These are phyloP conservation scores for Fukomys damarensis DNA, from an alignment of 2,113 vertebrate species.

Conservation along the genomic window DNA sequence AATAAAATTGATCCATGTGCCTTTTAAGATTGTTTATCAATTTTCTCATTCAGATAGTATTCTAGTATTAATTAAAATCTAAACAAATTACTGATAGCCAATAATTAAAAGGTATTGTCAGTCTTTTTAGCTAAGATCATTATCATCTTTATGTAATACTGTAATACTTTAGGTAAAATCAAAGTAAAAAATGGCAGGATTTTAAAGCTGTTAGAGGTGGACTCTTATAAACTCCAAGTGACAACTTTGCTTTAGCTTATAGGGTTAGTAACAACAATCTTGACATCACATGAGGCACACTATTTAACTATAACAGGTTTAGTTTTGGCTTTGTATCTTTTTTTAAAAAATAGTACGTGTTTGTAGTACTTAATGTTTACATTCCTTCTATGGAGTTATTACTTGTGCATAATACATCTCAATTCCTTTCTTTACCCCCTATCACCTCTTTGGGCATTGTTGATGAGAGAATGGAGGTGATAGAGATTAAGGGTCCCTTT, in stretches of 20 bases:
- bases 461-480: neutral
- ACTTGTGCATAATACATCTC: neutral
- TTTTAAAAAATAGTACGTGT: neutral
- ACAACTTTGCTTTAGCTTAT: neutral
- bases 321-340: neutral
- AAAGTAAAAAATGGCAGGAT: neutral
- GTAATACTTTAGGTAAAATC: constrained; percentile 11
- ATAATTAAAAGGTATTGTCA: neutral
- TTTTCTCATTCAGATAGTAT: neutral
- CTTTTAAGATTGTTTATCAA: neutral
- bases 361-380: neutral
- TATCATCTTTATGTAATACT: neutral
- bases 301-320: neutral
- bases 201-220: neutral
- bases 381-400: neutral
- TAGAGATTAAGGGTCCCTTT: neutral
- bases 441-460: neutral
- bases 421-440: neutral
- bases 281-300: neutral
- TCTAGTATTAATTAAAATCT: constrained; percentile 26
- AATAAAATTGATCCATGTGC: neutral
- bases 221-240: neutral
- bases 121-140: constrained; percentile 35
- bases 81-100: neutral
- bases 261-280: neutral